Evolutionary conservation across 2,113 vertebrate genomes (phyloP).

Genomic region (Cochlearius cochlearius): DNA sequence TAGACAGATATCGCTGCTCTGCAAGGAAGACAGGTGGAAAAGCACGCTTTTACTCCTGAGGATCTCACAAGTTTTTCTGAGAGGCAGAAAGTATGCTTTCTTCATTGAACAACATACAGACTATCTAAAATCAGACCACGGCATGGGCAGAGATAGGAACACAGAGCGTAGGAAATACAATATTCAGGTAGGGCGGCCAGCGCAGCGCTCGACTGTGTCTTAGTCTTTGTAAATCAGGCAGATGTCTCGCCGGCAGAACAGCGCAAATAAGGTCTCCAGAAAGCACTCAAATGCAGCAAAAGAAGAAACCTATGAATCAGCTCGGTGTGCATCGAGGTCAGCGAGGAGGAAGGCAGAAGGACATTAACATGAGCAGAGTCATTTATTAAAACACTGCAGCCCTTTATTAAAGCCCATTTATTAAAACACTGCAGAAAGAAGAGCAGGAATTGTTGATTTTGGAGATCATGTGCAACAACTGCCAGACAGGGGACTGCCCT

Average conservation of each 20-base stretch:
- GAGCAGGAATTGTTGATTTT: background rate
- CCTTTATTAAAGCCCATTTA: slow-evolving; percentile 11
- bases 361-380: background rate
- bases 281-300: background rate
- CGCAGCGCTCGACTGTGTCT: accelerated
- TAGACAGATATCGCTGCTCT: background rate
- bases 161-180: background rate
- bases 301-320: slow-evolving; percentile 9
- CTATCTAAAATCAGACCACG: background rate
- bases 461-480: background rate
- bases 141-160: background rate
- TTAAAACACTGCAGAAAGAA: background rate
- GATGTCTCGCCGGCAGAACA: background rate
- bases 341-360: background rate
- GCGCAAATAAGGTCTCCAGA: background rate
- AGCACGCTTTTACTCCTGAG: background rate
- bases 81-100: background rate
- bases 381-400: background rate
- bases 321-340: background rate
- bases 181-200: background rate
- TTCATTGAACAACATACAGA: background rate
- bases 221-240: background rate
- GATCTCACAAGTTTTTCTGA: background rate
- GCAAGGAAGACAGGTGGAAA: background rate
- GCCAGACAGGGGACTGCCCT: background rate